Base-by-base conservation (phyloP, 2,888 invertebrate genomes). In the Hypomecis atomaria region DNA sequence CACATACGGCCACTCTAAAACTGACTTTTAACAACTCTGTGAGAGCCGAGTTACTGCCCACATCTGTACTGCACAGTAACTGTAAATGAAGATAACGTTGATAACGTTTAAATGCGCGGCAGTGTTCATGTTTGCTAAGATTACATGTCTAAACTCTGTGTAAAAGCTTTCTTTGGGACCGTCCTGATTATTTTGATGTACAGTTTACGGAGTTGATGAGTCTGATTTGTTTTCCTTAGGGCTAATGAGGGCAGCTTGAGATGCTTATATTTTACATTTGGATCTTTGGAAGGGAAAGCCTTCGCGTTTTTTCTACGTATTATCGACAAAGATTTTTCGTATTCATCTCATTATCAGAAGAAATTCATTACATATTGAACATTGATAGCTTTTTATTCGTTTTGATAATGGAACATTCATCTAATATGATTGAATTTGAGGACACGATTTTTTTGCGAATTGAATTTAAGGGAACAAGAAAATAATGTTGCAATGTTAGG, bases 21-120 rank as follows among this genome's bases (percentile, higher is more conserved):
- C n/a, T 36, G 6, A 0, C n/a, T 34, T 10, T 9, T 9, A 10
- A 34, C 1, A 5, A 6, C 4, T 40, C 42, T n/a, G 0, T 1
- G 33, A 11, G 36, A 57, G 65, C 61, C 54, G 53, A 13, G 34
- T 37, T 61, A 65, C 65, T 65, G 13, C 5, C 6, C 36, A 13
- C 4, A 43, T 40, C 1, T 34, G 34, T 57, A 47, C 13, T 37
- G 50, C 33, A 8, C 37, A 23, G 44, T 65, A 52, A 56, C 65
- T 57, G 65, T 65, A 61, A 61, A 65, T 53, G 55, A 50, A 65
- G 60, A 60, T 65, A 65, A 57, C 60, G 10, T 58, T 58, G 65
- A 65, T 65, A 61, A 53, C 40, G 57, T 61, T 61, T 53, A 65
- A 65, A 64, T 52, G 65, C 57, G 52, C 59, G 23, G n/a, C 53